Evolutionary conservation across 2,113 vertebrate genomes (phyloP), one percentile per base, ranked within the genome.

Genomic region (Clinocottus analis): DNA sequence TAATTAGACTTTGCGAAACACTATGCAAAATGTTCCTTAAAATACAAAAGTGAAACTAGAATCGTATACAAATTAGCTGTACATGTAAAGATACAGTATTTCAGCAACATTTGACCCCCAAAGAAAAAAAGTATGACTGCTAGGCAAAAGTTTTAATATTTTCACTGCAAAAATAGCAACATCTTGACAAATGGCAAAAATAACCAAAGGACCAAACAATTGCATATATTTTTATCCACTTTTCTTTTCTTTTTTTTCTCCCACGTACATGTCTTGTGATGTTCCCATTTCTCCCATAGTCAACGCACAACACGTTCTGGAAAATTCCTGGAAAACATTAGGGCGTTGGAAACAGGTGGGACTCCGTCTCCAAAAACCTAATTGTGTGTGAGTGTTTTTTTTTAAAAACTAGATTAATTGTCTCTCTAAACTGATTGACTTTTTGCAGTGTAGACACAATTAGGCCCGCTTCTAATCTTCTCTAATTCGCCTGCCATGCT

Each of bases 401-500:
- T 51, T 51, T 25, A 27, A n/a, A n/a, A n/a, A 56, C 23, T 7
- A 33, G 7, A 66, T 39, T 0, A 4, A 19, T 33, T 25, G 21
- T 39, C 41, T 77, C 75, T 82, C 33, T 14, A 31, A 37, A 67
- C 5, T 71, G 31, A 14, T 69, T 78, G 75, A 70, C 63, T 84
- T 85, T 86, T 75, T 86, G 79, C 77, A 77, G 63, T 62, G 41
- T 25, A 5, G 9, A 68, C 63, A 58, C 51, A 87, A 77, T 80
- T 83, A 83, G 59, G 35, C 23, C 73, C 16, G 58, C 3, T 77
- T 75, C 72, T 75, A 75, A 82, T 87, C 77, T 78, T 39, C 21
- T 60, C 61, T 84, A 78, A 79, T 84, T 80, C 73, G 59, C 39
- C 67, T 66, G 81, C 80, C 71, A 59, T 85, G 81, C 72, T 81